Percentiles rank a stretch among this genome's conserved stretches.
These are phyloP conservation scores for Caenorhabditis uteleia DNA, from an alignment of 2,888 invertebrate genomes.

Conservation along the genomic window DNA sequence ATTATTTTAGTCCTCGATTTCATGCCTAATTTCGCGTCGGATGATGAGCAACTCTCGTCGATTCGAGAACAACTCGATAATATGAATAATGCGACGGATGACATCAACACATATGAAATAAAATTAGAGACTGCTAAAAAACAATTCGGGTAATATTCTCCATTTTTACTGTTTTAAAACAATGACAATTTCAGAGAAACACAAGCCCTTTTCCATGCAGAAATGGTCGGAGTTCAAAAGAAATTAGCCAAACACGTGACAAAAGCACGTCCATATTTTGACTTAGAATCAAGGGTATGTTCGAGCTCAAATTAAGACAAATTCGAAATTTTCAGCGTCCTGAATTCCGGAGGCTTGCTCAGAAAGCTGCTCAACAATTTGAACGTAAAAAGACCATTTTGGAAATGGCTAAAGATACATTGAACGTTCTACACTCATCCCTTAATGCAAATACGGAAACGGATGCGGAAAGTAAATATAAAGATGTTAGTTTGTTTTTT, in stretches of 20 bases:
- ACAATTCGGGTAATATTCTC: conserved; percentile 21
- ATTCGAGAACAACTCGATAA: conserved; percentile 30
- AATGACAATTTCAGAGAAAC: conserved; percentile 31
- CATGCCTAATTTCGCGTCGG: too few species aligned
- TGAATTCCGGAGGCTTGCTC: conserved; percentile 21
- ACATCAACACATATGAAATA: conserved; percentile 30
- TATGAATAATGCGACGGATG: conserved; percentile 31
- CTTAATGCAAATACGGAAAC: conserved; percentile 11
- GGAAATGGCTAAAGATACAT: conserved; percentile 25
- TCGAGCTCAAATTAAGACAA: not conserved
- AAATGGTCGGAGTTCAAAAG: conserved; percentile 13
- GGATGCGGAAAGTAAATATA: conserved; percentile 25
- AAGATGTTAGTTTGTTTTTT: conserved; percentile 5
- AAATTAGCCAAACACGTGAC: conserved; percentile 27
- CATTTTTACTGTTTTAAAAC: not conserved
- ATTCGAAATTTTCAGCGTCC: conserved; percentile 4
- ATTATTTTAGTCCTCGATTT: too few species aligned
- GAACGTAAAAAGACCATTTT: conserved; percentile 24
- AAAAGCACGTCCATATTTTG: conserved; percentile 22
- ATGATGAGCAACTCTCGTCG: too few species aligned
- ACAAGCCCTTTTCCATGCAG: conserved; percentile 22
- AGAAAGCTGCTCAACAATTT: conserved; percentile 26
- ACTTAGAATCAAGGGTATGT: conserved; percentile 11
- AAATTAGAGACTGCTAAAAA: conserved; percentile 19
- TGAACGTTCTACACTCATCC: conserved; percentile 13